phyloP scores from a whole-genome alignment of 2,113 vertebrate genomes.

The Microcebus murinus region DNA sequence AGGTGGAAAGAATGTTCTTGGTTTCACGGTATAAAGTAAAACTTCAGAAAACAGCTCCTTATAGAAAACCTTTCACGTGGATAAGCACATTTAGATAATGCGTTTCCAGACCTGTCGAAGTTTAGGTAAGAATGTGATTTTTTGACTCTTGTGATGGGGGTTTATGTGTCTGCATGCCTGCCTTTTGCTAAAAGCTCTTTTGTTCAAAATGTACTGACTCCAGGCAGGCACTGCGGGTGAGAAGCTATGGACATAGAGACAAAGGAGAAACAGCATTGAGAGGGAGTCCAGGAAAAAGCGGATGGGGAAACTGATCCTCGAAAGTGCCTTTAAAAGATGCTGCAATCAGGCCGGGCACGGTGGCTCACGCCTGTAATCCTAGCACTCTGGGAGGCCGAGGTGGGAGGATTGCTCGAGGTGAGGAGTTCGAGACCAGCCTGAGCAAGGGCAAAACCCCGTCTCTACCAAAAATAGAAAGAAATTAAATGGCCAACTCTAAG shows the following conservation, averaged over 20 bases:
- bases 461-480: no score
- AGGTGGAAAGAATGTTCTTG: neutral
- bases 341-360: no score
- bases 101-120: neutral
- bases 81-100: neutral
- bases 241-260: neutral
- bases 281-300: fast-evolving
- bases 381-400: no score
- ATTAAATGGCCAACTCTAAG: no score
- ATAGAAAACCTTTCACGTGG: neutral
- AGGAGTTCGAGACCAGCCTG: no score
- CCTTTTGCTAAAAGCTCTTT: constrained; percentile 6
- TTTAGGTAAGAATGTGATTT: neutral
- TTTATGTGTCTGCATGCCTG: neutral
- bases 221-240: fast-evolving
- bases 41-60: neutral
- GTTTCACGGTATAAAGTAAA: neutral
- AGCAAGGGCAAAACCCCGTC: no score
- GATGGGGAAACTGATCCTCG: fast-evolving
- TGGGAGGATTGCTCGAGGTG: no score
- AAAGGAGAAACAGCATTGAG: neutral
- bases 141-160: neutral
- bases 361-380: no score
- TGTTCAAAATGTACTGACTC: neutral
- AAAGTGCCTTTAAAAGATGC: neutral